These are phyloP conservation scores for Spea bombifrons DNA, from an alignment of 2,113 vertebrate species.

Conservation along the genomic window DNA sequence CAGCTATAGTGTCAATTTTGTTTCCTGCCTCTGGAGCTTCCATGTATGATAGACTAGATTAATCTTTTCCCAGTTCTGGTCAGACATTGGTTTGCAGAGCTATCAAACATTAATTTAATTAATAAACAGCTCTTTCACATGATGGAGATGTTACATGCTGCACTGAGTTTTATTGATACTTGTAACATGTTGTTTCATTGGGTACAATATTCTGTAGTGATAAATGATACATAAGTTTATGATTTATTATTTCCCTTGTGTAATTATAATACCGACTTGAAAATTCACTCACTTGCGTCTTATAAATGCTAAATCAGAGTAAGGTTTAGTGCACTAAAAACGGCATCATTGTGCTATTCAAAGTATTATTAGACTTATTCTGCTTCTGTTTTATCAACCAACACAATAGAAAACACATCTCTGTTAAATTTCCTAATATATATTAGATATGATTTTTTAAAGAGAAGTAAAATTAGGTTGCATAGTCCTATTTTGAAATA, in stretches of 20 bases:
- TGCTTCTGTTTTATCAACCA: no score
- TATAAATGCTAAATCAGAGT: neutral
- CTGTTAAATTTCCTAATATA: no score
- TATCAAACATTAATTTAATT: slow-evolving; percentile 36
- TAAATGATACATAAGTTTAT: neutral
- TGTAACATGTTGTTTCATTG: slow-evolving; percentile 9
- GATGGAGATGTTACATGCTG: slow-evolving; percentile 15
- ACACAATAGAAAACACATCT: no score
- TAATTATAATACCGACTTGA: neutral
- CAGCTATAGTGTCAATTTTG: neutral
- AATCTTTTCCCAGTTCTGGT: neutral
- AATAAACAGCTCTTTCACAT: slow-evolving; percentile 4
- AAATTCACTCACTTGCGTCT: neutral
- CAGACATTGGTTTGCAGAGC: slow-evolving; percentile 18
- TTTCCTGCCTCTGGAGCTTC: neutral
- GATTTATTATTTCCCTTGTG: neutral
- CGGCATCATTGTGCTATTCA: neutral
- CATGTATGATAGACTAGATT: neutral
- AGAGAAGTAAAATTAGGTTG: no score
- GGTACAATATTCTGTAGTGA: slow-evolving; percentile 1
- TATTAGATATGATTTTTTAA: no score
- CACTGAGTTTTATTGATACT: slow-evolving; percentile 31
- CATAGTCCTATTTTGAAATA: no score
- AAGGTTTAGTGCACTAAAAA: neutral
- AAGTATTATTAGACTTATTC: no score